Evolutionary conservation across 2,113 vertebrate genomes (phyloP).

Genomic region (Steatornis caripensis): DNA sequence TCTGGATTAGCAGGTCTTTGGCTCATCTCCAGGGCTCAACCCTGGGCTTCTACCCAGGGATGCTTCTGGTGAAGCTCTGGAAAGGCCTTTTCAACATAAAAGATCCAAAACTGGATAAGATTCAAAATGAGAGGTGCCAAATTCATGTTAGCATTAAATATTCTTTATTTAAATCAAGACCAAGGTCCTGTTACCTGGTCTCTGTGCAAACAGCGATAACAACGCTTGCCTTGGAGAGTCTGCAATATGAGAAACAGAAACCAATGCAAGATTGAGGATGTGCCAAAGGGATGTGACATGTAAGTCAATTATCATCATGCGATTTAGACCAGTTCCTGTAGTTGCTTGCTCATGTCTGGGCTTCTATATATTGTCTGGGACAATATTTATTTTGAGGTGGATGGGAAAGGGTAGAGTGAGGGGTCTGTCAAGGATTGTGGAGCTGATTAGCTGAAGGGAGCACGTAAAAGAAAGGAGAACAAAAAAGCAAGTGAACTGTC

Average conservation of each 20-base stretch:
- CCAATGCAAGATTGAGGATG: neutral
- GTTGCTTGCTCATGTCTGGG: neutral
- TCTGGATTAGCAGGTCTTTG: neutral
- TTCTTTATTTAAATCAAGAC: constrained; percentile 17
- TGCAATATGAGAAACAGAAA: neutral
- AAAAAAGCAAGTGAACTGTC: neutral
- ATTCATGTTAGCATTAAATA: neutral
- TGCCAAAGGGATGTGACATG: neutral
- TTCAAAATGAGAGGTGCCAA: neutral
- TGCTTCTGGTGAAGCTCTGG: neutral
- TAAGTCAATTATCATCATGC: neutral
- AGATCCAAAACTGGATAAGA: neutral
- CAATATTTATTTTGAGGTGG: neutral
- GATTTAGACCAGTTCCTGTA: neutral
- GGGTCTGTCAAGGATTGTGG: neutral
- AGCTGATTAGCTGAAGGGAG: neutral
- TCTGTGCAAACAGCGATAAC: neutral
- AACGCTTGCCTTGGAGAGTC: neutral
- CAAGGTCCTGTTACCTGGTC: neutral
- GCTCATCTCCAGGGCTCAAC: neutral
- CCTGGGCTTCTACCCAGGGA: neutral
- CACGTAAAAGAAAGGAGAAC: neutral
- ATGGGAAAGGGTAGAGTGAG: neutral
- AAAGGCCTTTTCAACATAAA: neutral
- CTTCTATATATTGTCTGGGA: neutral